Base-by-base conservation (phyloP, 2,888 invertebrate genomes). In the Venusia cambrica region DNA sequence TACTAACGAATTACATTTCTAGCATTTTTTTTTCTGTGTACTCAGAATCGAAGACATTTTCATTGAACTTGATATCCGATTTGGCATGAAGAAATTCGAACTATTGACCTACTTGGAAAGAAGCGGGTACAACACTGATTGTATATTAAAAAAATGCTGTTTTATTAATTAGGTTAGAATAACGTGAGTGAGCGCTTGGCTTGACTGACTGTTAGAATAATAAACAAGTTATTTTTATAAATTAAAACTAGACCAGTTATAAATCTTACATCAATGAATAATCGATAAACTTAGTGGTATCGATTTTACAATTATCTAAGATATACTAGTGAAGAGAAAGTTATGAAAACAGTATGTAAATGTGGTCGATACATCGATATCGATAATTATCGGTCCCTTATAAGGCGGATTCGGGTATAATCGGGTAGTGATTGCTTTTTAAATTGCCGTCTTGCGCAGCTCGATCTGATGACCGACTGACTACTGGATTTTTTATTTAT, bases 321-420 rank as follows among this genome's bases (percentile, higher is more conserved):
- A 36, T 41, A 41, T 34, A 30, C 46, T 50, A 72, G 68, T 65
- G 63, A 59, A 56, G 76, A 65, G 78, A 81, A 80, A 77, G 76
- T 55, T 41, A 58, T 52, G 38, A 68, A 69, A 67, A 65, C 62
- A 64, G 71, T 73, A 76, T 73, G 73, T 71, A 74, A 78, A 77
- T 73, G 44, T 45, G 32, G 15, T 48, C 57, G 59, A 61, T 62
- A 63, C 66, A 67, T 73, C 73, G 70, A 75, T 66, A 67, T 73
- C 73, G 70, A 75, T 74, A 78, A 80, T 76, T 74, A 75, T 62
- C 56, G 70, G 64, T 73, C 73, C 77, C 76, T 73, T 79, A 73
- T 69, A 75, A 73, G 76, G 75, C 73, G 68, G 69, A 73, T 66
- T 70, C 69, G 54, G 65, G 59, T 62, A 68, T 72, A 70, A 62